Base-by-base conservation (phyloP, 2,113 vertebrate species). In the Nothocercus julius region DNA sequence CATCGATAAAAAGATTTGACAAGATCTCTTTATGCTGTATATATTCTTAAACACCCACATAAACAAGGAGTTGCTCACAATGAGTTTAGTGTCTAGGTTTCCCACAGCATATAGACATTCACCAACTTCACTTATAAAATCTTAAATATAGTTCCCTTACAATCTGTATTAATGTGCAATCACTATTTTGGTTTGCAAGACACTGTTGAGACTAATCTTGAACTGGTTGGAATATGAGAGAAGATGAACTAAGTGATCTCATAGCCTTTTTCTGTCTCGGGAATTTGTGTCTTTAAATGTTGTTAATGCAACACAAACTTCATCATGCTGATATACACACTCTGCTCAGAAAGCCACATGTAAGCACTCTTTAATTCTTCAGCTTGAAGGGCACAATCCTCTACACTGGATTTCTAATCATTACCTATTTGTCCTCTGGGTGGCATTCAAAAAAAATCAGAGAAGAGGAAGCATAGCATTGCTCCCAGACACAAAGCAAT, bases 11-110 rank as follows among this genome's bases (percentile, higher is more conserved):
- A 70, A 6, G 15, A 80, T 40, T 62, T 17, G 9, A 68, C 14
- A 78, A 45, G n/a, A 72, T 8, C 4, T 9, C 32, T 68, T 77
- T 58, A 56, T 34, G 30, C 40, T 62, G 13, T 68, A 73, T 5
- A 28, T 56, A 14, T 6, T 80, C 54, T 42, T 40, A 87, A 86
- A 79, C 40, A 74, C 28, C 54, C 34, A 4, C 51, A 49, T 16
- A 69, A 84, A 74, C 30, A 84, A 83, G 51, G n/a, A 91, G 36
- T 58, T 49, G 69, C 12, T 34, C 15, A 80, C 42, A 67, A 15
- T 66, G 72, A 93, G 9, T 85, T 91, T 70, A 68, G 32, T 78
- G n/a, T 19, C 34, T 89, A 79, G 92, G 56, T 87, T 95, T 78
- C 74, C 66, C 75, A 76, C 25, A 68, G 58, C 24, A 72, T 1